Evolutionary conservation across 2,888 invertebrate genomes (phyloP).

Genomic region (Omphaloscelis lunosa): DNA sequence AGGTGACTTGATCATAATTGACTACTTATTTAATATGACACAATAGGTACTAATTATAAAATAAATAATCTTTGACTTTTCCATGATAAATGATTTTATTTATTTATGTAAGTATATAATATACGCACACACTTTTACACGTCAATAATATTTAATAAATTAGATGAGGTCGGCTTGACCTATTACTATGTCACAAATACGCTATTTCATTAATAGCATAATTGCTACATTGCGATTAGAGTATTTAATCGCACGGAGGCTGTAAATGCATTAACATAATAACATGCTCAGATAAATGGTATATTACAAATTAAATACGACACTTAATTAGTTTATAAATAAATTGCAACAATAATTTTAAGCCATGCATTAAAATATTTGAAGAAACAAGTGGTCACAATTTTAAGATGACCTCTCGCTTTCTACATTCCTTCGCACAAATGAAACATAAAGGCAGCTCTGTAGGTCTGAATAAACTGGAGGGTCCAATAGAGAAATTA

Average conservation of each 20-base stretch:
- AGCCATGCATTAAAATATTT: constrained; percentile 52
- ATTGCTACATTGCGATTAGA: constrained; percentile 13
- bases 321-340: constrained; percentile 53
- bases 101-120: not conserved
- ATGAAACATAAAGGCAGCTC: constrained; percentile 4
- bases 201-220: not conserved
- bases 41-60: not conserved
- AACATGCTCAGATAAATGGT: constrained; percentile 27
- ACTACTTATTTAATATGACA: not conserved
- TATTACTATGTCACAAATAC: not conserved
- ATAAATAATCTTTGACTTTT: not conserved
- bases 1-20: not conserved
- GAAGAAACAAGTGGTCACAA: constrained; percentile 53
- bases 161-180: not conserved
- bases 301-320: constrained; percentile 53
- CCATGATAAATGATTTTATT: not conserved
- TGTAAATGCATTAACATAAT: constrained; percentile 42
- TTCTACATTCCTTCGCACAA: constrained; percentile 38
- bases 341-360: constrained; percentile 60
- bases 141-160: not conserved
- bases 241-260: constrained; percentile 18
- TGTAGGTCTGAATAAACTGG: constrained; percentile 55
- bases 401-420: constrained; percentile 51
- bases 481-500: constrained; percentile 66
- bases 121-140: not conserved